phyloP scores from a whole-genome alignment of 2,797 vertebrate species.

The Neomorphus geoffroyi region DNA sequence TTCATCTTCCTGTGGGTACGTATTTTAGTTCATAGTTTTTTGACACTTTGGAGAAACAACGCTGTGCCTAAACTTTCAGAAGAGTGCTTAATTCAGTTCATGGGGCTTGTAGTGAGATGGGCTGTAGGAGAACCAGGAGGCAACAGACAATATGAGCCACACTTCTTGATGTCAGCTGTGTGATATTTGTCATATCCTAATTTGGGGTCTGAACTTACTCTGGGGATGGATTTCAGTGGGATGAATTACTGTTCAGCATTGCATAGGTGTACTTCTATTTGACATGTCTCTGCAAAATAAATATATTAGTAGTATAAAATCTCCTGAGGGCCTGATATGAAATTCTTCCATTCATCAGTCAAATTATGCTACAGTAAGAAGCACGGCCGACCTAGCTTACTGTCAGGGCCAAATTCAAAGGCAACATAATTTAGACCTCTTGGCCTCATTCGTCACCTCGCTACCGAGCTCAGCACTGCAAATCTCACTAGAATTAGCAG shows the following conservation, averaged over 20 bases:
- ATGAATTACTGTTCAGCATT: not conserved
- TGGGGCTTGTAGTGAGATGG: not conserved
- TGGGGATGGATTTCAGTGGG: not conserved
- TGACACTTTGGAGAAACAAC: not conserved
- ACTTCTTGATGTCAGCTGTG: not conserved
- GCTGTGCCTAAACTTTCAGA: not conserved
- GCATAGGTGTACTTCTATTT: not conserved
- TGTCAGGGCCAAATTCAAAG: conserved; percentile 6
- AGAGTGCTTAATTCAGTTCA: not conserved
- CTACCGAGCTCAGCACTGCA: conserved; percentile 1
- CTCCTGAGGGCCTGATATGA: not conserved
- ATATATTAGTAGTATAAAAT: not conserved
- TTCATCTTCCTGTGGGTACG: not conserved
- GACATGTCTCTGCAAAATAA: not conserved
- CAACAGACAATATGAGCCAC: not conserved
- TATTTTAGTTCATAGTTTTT: not conserved
- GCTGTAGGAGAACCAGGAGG: not conserved
- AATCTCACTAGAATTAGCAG: not conserved
- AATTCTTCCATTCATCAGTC: not conserved
- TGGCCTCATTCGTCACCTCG: conserved; percentile 26
- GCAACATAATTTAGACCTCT: conserved; percentile 13
- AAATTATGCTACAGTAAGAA: not conserved
- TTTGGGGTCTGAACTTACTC: not conserved
- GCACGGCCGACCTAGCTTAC: not conserved
- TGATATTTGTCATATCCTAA: not conserved